Base-by-base conservation (phyloP, 2,113 vertebrate genomes). In the Proterorhinus semilunaris region DNA sequence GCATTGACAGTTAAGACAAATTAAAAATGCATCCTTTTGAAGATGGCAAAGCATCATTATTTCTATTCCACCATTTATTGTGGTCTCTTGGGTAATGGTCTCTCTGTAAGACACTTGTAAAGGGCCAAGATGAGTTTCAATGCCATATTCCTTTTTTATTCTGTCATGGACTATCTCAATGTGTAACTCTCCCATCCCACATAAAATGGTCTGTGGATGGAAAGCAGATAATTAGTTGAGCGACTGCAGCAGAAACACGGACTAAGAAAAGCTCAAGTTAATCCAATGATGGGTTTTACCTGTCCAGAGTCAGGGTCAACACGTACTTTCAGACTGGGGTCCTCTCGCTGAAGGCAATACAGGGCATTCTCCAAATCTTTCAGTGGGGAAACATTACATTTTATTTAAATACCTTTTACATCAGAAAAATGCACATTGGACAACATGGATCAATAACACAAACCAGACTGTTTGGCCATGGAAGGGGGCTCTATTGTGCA, bases 151-250 rank as follows among this genome's bases (percentile, higher is more conserved):
- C 78, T 95, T 92, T 82, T 91, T 94, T 88, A 99, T 98, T 69
- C 98, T 93, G 66, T 99, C 96, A 17, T 98, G 96, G 86, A 98
- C 90, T 66, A 99, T 96, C 83, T 99, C 97, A 73, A 99, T 98
- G 82, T 99, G 97, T 75, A 99, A 91, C 71, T 99, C 98, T 53
- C 97, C 98, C 98, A 99, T 99, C n/a, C 98, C 97, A 87, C 97
- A 98, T 13, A 99, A 90, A 73, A 99, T 72, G 7, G 94, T 98
- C 96, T 99, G 74, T 51, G 74, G 45, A 7, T 66, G 15, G 62
- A 78, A 70, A 74, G 49, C 1, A 7, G 51, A 71, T 10, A 16
- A 54, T 49, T 1, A 21, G 11, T 10, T 15, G 12, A 61, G 17
- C 65, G 46, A 36, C 2, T 54, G 15, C 36, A 15, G 21, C 2